These are phyloP conservation scores for Drosophila nannoptera DNA, from an alignment of 1,140 invertebrate genomes.

Conservation along the genomic window DNA sequence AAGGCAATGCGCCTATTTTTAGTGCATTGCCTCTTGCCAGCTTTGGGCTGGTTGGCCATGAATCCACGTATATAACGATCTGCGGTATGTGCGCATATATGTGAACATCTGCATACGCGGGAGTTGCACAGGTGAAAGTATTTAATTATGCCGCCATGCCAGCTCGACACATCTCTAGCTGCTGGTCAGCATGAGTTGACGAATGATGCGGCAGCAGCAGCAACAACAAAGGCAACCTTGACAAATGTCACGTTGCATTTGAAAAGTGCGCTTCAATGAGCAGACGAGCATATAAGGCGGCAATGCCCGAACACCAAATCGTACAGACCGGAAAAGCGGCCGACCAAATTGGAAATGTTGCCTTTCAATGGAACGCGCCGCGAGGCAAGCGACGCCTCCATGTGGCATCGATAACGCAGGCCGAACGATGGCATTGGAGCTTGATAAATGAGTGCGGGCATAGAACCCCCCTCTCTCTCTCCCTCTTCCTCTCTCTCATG, in stretches of 20 bases:
- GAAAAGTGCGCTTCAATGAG: conserved; percentile 45
- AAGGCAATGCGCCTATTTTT: conserved; percentile 70
- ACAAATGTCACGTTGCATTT: conserved; percentile 55
- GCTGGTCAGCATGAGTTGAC: conserved; percentile 63
- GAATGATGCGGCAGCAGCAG: conserved; percentile 43
- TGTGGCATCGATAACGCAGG: conserved; percentile 49
- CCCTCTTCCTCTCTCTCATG: neutral
- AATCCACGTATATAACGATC: conserved; percentile 39
- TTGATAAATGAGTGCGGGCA: conserved; percentile 29
- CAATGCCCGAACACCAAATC: conserved; percentile 32
- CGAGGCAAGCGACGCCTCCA: conserved; percentile 40
- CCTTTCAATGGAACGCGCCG: conserved; percentile 57
- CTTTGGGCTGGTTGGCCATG: conserved; percentile 59
- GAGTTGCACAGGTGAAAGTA: conserved; percentile 63
- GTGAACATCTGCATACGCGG: neutral
- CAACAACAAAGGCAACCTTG: conserved; percentile 58
- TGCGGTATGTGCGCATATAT: conserved; percentile 22
- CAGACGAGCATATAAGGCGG: conserved; percentile 29
- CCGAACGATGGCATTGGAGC: conserved; percentile 30
- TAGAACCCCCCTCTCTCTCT: neutral
- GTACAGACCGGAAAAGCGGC: conserved; percentile 62
- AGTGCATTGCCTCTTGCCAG: conserved; percentile 63
- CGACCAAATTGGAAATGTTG: conserved; percentile 57
- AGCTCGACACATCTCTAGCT: conserved; percentile 68
- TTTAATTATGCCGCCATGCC: conserved; percentile 59